Percentiles rank a stretch among this genome's conserved stretches.
Conservation (phyloP, 2,113 vertebrate genomes). For the Rousettus leschenaultii region DNA sequence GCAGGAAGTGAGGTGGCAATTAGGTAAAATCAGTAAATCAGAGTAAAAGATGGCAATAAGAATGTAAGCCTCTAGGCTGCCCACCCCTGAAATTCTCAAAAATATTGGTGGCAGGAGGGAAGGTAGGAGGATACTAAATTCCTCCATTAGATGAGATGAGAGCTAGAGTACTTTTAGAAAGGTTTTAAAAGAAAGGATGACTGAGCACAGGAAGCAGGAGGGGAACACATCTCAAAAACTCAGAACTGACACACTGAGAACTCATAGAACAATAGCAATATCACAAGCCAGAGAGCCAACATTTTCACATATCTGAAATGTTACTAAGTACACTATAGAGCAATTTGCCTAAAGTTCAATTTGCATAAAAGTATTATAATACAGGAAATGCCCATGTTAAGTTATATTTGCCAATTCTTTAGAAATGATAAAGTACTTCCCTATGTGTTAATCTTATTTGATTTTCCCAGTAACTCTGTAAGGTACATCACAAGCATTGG, state of each 20-base stretch:
- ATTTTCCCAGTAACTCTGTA: neutral
- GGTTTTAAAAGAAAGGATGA: neutral
- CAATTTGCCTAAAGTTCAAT: neutral
- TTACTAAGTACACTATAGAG: neutral
- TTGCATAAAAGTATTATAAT: neutral
- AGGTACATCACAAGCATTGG: neutral
- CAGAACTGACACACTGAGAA: neutral
- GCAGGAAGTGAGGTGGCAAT: neutral
- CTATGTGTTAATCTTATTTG: neutral
- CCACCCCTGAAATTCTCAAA: neutral
- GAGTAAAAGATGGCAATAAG: neutral
- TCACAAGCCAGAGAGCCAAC: neutral
- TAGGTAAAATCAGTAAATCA: neutral
- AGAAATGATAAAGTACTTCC: neutral
- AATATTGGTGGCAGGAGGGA: neutral
- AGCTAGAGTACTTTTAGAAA: neutral
- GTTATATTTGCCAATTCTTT: neutral
- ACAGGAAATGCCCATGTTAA: neutral
- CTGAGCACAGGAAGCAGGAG: neutral
- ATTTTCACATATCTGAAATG: neutral
- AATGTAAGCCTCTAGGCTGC: neutral
- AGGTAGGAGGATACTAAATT: neutral
- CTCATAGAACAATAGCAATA: neutral
- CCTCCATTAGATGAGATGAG: neutral
- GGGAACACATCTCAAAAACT: neutral